These are phyloP conservation scores for Blastobasis adustella DNA, from an alignment of 2,888 invertebrate species.

Conservation along the genomic window DNA sequence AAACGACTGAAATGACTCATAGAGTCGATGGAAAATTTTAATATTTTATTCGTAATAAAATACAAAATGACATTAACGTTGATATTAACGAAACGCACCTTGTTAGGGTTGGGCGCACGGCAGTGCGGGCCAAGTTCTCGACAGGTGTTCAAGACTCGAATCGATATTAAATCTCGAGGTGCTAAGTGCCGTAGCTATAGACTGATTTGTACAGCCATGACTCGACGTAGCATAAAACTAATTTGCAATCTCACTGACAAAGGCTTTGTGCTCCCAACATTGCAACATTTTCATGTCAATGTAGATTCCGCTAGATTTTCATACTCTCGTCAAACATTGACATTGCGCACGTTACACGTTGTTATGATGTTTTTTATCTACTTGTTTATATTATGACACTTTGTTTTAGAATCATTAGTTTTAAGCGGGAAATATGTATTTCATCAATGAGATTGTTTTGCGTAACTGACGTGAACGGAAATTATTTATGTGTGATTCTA, in stretches of 20 bases:
- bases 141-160: conserved; percentile 10
- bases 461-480: conserved; percentile 50
- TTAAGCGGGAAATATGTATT: conserved; percentile 36
- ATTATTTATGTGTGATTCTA: conserved; percentile 73
- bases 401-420: conserved; percentile 49
- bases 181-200: conserved; percentile 58
- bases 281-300: no score
- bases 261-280: conserved; percentile 18
- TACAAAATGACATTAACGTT: background rate
- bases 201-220: conserved; percentile 69
- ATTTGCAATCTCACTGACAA: conserved; percentile 35
- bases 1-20: conserved; percentile 9
- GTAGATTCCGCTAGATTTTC: no score
- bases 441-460: conserved; percentile 61
- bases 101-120: conserved; percentile 1
- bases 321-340: conserved; percentile 12
- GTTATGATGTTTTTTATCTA: conserved; percentile 65
- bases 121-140: background rate
- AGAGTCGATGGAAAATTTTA: conserved; percentile 3
- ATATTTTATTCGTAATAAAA: background rate
- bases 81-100: conserved; percentile 9
- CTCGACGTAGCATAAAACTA: conserved; percentile 42
- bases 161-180: conserved; percentile 42
- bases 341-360: conserved; percentile 34
- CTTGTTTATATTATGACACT: conserved; percentile 55